Percentiles rank a stretch among this genome's conserved stretches.
Evolutionary conservation across 2,797 vertebrate species (phyloP).

Genomic region (Hippopotamyrus pictus): DNA sequence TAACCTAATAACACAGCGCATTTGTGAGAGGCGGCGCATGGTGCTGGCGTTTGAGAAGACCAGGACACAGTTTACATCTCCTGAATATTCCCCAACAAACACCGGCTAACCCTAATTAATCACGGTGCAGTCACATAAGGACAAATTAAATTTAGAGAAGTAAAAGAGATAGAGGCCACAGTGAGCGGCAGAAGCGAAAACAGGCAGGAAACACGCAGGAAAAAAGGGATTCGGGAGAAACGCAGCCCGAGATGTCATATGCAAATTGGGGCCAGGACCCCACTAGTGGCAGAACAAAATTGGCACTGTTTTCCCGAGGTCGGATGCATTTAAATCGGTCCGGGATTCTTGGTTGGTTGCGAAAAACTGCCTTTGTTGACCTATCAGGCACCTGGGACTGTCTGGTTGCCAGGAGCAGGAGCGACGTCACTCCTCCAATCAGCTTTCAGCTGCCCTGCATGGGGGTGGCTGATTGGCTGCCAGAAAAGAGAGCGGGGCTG

Average conservation of each 20-base stretch:
- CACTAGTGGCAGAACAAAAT: slow-evolving; percentile 10
- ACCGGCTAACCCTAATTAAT: slow-evolving; percentile 45
- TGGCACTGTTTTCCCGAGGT: slow-evolving; percentile 7
- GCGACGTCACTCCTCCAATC: not conserved
- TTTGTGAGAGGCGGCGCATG: slow-evolving; percentile 50
- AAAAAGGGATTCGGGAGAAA: not conserved
- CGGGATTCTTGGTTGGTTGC: slow-evolving; percentile 12
- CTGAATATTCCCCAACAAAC: slow-evolving; percentile 56
- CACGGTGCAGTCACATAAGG: slow-evolving; percentile 20
- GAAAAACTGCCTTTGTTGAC: slow-evolving; percentile 12
- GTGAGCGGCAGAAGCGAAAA: not conserved
- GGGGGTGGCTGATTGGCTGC: not conserved
- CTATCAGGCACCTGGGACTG: slow-evolving; percentile 13
- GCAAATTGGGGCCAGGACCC: slow-evolving; percentile 3
- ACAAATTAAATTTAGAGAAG: slow-evolving; percentile 23
- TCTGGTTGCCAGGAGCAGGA: slow-evolving; percentile 12
- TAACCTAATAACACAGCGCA: slow-evolving; percentile 57
- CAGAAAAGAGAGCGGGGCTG: slow-evolving; percentile 8
- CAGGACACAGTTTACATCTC: slow-evolving; percentile 44
- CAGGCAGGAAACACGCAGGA: not conserved
- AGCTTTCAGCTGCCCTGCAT: not conserved
- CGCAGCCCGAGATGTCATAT: not conserved
- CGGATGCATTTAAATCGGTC: slow-evolving; percentile 5
- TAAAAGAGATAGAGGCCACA: not conserved
- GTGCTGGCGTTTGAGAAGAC: slow-evolving; percentile 26